Evolutionary conservation across 2,888 invertebrate genomes (phyloP), one percentile per base, ranked within the genome.

Genomic region (Sinotaia quadrata): DNA sequence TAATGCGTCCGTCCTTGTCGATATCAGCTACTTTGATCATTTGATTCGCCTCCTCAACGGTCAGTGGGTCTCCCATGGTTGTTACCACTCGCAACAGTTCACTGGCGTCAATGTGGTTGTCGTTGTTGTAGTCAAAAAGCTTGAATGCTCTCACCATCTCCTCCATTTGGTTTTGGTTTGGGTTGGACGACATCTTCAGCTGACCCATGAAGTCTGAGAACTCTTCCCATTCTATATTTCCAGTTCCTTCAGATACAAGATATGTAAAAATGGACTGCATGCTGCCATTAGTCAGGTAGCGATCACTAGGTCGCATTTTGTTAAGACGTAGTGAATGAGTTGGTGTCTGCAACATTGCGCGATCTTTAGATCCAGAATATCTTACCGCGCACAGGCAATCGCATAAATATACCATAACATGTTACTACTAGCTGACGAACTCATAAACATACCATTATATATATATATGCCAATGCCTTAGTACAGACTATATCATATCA

Each of bases 41-140:
- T 36, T 70, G 66, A 7, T 52, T 21, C 2, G 68, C 69, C 52
- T 77, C 75, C 10, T 71, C 72, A n/a, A 67, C 49, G 2, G 67
- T 63, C n/a, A 77, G 61, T 31, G 56, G 47, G n/a, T 77, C 76
- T 3, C 75, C 76, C 0, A 72, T 27, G 0, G 59, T 37, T 3
- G 73, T 75, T 33, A 69, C 41, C 12, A 75, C 61, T 12, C 52
- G 44, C 29, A 56, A 33, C 51, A 77, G 66, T 34, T 77, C 76
- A 3, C 41, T n/a, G 29, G 44, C 44, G 37, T 75, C 75, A 4
- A 77, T 69, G 36, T 57, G 52, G 2, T 71, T 72, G 65, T 73
- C 71, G 18, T 67, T 63, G 61, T 77, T 72, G 62, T 73, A 71
- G 59, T 77, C 76, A 33, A 77, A 72, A 18, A 75, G 41, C 56